Evolutionary conservation across 2,888 invertebrate genomes (phyloP), one percentile per base, ranked within the genome.

Genomic region (Serrognathus titanus): DNA sequence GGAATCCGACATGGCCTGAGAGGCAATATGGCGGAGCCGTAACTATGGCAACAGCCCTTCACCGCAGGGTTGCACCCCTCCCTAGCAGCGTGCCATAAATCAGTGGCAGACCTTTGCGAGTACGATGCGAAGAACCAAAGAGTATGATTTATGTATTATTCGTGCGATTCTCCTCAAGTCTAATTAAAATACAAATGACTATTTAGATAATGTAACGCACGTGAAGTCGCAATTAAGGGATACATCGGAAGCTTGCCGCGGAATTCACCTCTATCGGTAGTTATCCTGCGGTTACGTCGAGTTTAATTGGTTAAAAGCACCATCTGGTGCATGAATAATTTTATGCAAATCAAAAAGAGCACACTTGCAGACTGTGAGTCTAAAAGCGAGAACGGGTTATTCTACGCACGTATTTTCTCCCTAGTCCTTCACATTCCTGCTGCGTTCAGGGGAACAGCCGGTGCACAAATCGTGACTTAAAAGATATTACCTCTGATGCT

Each of bases 381-480:
- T 54, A 12, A 45, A 35, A 45, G 57, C 51, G 49, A 24, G 54
- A 55, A 57, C 54, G 46, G 61, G 63, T 60, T 55, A 74, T 74
- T 71, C 74, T 62, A 61, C 64, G 70, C 75, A 75, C 75, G 75
- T 74, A 74, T 62, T 64, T 66, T 65, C 64, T 66, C 60, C 59
- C 53, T 58, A 59, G 60, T 55, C 50, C 58, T 60, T 57, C 57
- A 58, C 58, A 51, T 66, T 68, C 67, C 65, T 65, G 24, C 24
- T 31, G 67, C 66, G 66, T 65, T 65, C 66, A 59, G 55, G 60
- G 61, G 62, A 67, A 69, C 75, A 76, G 73, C 75, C 75, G 76
- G 75, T 68, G 72, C 75, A 65, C 63, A 66, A 70, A 69, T 75
- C 76, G 76, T 76, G 76, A 75, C 76, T 73, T 69, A 65, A 68